Conservation (phyloP, 92 coral and sea anemone genomes). For the Phenganax subtilis region DNA sequence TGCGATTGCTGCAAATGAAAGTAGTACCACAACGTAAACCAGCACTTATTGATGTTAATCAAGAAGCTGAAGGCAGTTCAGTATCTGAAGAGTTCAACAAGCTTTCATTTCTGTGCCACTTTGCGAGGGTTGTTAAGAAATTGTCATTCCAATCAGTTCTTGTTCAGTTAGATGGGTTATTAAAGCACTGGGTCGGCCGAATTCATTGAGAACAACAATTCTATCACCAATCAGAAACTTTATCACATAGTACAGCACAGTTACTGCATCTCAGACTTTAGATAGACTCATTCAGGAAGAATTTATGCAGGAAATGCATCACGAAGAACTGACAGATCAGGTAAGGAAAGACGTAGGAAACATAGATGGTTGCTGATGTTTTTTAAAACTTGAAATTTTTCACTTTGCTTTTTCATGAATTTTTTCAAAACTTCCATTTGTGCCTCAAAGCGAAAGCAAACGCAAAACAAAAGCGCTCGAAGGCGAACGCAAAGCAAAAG, state of each 20-base stretch:
- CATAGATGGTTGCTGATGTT: too few species aligned
- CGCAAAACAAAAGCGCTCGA: too few species aligned
- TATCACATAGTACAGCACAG: constrained; percentile 4
- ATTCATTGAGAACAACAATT: background rate
- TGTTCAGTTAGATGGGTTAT: background rate
- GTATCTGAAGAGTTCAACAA: background rate
- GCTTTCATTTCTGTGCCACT: background rate
- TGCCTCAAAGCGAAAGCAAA: too few species aligned
- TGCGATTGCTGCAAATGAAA: background rate
- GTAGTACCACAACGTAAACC: background rate
- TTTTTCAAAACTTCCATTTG: too few species aligned
- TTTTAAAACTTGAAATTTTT: too few species aligned
- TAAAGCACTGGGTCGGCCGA: constrained; percentile 1
- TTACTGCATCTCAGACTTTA: background rate
- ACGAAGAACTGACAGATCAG: too few species aligned
- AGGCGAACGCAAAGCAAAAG: too few species aligned
- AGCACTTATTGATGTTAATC: background rate
- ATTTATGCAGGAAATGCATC: too few species aligned
- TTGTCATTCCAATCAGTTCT: background rate
- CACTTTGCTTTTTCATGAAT: too few species aligned
- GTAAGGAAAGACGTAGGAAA: too few species aligned
- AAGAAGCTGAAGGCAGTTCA: background rate
- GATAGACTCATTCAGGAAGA: too few species aligned
- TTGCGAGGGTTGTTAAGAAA: background rate
- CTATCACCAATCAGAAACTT: background rate